Evolutionary conservation across 1,140 invertebrate genomes (phyloP).

Genomic region (Drosophila leontia): DNA sequence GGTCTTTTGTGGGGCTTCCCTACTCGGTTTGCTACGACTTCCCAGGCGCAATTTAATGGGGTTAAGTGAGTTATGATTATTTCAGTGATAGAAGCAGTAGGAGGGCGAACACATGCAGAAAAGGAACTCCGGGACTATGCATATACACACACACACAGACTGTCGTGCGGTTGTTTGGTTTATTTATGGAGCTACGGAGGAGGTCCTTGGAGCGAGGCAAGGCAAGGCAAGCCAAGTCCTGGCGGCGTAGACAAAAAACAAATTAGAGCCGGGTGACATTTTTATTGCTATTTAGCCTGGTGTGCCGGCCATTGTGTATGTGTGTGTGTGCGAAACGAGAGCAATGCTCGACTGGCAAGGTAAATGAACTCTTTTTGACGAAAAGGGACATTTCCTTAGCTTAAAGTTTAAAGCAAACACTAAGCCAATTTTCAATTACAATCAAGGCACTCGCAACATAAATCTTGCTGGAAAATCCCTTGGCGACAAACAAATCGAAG

Average conservation of each 20-base stretch:
- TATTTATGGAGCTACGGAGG: slow-evolving; percentile 42
- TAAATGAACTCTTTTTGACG: slow-evolving; percentile 60
- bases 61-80: slow-evolving; percentile 79
- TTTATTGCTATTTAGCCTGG: slow-evolving; percentile 71
- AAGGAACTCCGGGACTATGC: slow-evolving; percentile 21
- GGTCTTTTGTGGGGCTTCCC: slow-evolving; percentile 12
- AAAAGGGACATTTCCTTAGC: slow-evolving; percentile 3
- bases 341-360: slow-evolving; percentile 43
- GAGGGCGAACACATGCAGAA: slow-evolving; percentile 15
- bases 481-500: slow-evolving; percentile 14
- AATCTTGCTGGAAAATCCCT: slow-evolving; percentile 14
- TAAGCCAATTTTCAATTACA: slow-evolving; percentile 35
- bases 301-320: slow-evolving; percentile 29
- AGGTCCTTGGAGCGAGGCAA: slow-evolving; percentile 35
- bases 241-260: slow-evolving; percentile 62
- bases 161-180: slow-evolving; percentile 30
- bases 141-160: slow-evolving; percentile 3
- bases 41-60: slow-evolving; percentile 59
- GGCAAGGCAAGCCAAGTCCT: slow-evolving; percentile 32
- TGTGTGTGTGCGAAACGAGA: slow-evolving; percentile 17
- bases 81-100: slow-evolving; percentile 46
- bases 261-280: slow-evolving; percentile 76
- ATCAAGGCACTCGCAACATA: slow-evolving; percentile 18
- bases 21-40: slow-evolving; percentile 3
- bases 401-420: slow-evolving; percentile 24